These are phyloP conservation scores for Busseola fusca DNA, from an alignment of 2,888 invertebrate species.

Conservation along the genomic window DNA sequence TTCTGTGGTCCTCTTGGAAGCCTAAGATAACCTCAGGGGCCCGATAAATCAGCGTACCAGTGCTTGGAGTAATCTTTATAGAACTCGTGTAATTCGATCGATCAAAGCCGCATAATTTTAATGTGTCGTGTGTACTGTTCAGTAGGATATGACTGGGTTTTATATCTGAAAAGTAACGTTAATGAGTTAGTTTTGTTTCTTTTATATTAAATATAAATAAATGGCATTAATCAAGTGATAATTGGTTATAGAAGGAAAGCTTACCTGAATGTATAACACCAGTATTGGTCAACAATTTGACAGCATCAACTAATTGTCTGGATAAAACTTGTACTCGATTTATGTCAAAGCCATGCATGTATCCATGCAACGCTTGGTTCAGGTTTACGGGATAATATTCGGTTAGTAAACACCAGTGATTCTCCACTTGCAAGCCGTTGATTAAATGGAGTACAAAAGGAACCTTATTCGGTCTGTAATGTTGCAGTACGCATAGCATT, in stretches of 20 bases:
- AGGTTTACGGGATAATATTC: constrained; percentile 77
- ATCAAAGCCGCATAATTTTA: constrained; percentile 81
- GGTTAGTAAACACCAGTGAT: constrained; percentile 70
- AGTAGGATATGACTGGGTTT: constrained; percentile 77
- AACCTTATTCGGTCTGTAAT: constrained; percentile 62
- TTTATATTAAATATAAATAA: neutral
- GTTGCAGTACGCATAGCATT: constrained; percentile 67
- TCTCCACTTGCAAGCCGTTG: constrained; percentile 60
- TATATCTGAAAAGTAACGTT: constrained; percentile 73
- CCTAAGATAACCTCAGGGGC: constrained; percentile 80
- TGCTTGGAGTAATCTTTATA: constrained; percentile 50
- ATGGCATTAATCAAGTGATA: neutral
- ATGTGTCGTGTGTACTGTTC: constrained; percentile 57
- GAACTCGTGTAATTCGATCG: constrained; percentile 55
- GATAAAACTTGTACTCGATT: constrained; percentile 69
- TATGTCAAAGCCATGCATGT: constrained; percentile 67
- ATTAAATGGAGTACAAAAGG: constrained; percentile 64
- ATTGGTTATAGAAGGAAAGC: neutral
- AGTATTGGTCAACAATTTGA: constrained; percentile 68
- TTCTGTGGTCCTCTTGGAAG: constrained; percentile 64
- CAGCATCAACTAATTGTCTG: constrained; percentile 74
- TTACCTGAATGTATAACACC: constrained; percentile 77
- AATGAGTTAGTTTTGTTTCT: neutral
- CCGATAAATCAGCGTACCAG: constrained; percentile 70
- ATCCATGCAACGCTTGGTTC: constrained; percentile 60